phyloP scores from a whole-genome alignment of 2,113 vertebrate species.

The Fukomys damarensis region DNA sequence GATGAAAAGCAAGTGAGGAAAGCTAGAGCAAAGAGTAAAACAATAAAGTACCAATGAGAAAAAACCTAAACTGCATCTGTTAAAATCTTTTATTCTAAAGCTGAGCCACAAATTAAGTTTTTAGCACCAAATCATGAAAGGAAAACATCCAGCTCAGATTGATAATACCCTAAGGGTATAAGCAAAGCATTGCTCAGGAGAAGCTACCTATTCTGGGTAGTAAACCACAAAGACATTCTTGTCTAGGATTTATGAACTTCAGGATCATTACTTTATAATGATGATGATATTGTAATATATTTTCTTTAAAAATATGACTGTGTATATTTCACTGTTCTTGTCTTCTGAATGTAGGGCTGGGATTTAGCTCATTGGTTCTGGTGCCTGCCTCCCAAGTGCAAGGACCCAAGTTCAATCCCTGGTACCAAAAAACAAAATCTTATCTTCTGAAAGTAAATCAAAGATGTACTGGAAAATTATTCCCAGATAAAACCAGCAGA shows the following conservation, averaged over 20 bases:
- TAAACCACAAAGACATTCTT: not conserved
- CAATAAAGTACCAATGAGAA: not conserved
- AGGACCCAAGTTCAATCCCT: too few relatives aligned
- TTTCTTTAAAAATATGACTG: not conserved
- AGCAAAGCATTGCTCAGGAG: conserved; percentile 5
- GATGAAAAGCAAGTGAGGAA: not conserved
- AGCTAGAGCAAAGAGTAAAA: not conserved
- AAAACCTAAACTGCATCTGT: not conserved
- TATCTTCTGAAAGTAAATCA: not conserved
- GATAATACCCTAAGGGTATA: not conserved
- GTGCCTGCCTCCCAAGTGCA: too few relatives aligned
- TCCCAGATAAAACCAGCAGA: conserved; percentile 53
- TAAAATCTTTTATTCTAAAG: not conserved
- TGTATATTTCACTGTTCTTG: not conserved
- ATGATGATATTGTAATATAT: not conserved
- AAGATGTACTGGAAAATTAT: not conserved
- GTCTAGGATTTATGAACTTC: not conserved
- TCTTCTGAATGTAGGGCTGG: not conserved
- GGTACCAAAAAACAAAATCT: too few relatives aligned
- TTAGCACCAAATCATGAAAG: not conserved
- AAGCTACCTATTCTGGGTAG: not conserved
- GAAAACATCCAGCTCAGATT: not conserved
- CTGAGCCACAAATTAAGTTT: not conserved
- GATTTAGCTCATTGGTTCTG: too few relatives aligned
- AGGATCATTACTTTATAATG: not conserved